Base-by-base conservation (phyloP, 2,113 vertebrate genomes). In the Maccullochella peelii region DNA sequence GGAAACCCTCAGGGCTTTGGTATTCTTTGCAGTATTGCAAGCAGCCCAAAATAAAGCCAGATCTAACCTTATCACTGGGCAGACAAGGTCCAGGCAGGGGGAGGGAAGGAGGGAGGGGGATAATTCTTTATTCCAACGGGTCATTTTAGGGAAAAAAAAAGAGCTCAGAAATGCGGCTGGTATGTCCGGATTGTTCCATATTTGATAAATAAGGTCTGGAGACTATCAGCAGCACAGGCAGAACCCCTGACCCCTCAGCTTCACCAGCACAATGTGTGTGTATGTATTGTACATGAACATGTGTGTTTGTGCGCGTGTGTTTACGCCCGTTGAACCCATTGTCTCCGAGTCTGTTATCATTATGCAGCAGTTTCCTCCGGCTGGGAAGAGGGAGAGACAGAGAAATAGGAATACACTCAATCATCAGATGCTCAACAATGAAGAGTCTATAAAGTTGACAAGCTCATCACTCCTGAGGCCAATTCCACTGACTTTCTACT, bases 341-440 rank as follows among this genome's bases (percentile, higher is more conserved):
- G 93, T 94, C 88, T 92, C 86, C 1, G 23, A 72, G 76, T 77
- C 87, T 86, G 89, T 94, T 94, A 93, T 93, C 93, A 91, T 92
- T 92, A 89, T 87, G 82, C 82, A 89, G 90, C 92, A 92, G 93
- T 92, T 93, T 94, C 93, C 93, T 92, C 54, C 30, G 67, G 78
- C 75, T 25, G 57, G 78, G 72, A 71, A 75, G 83, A 38, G 49
- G 36, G 42, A 74, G 52, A 76, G 52, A 88, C 81, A 77, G 63
- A 78, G 69, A 76, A 67, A 66, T 15, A 50, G 73, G 77, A 85
- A 84, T 79, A 82, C 66, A 77, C 82, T 92, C 80, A 74, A 88
- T 89, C 82, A 92, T 83, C 76, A 71, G 83, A 74, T 18, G 72
- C 77, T 79, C 83, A 84, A 90, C 86, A 90, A 88, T 86, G 84